A percentile compares a stretch with the other conserved stretches of the same genome.
Conservation (phyloP, 2,113 vertebrate species). For the Pteruthius melanotis region DNA sequence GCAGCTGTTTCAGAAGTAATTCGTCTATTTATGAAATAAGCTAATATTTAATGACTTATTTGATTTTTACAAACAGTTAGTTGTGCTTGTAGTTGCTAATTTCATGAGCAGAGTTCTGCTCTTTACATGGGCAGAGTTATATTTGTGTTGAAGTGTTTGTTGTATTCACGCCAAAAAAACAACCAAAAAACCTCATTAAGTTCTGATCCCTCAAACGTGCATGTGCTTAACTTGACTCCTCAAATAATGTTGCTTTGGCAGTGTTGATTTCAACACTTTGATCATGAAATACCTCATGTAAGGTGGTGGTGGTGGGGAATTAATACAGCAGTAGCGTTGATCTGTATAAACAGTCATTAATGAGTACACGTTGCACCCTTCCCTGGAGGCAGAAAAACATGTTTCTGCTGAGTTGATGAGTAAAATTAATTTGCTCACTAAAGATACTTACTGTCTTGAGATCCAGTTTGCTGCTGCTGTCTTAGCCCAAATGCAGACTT, state of each 20-base stretch:
- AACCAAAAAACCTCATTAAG: neutral
- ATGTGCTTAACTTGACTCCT: neutral
- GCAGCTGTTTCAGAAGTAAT: neutral
- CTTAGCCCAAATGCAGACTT: neutral
- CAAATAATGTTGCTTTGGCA: neutral
- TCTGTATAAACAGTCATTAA: conserved; percentile 19
- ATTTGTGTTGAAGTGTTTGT: conserved; percentile 5
- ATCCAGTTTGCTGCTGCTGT: neutral
- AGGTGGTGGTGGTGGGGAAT: neutral
- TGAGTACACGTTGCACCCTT: neutral
- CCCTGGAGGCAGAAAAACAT: neutral
- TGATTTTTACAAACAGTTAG: neutral
- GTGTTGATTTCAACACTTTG: conserved; percentile 20
- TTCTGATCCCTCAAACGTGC: neutral
- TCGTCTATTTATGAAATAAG: neutral
- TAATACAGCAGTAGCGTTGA: neutral
- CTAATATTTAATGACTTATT: neutral
- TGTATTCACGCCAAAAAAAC: neutral
- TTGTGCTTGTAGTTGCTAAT: conserved; percentile 5
- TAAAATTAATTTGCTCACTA: neutral
- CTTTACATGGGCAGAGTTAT: neutral
- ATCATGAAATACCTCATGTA: neutral
- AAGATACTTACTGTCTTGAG: neutral
- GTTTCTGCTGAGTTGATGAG: neutral
- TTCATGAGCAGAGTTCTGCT: neutral